A percentile compares a stretch with the other conserved stretches of the same genome.
phyloP scores from a whole-genome alignment of 2,797 vertebrate genomes.

The Danio choprae region DNA sequence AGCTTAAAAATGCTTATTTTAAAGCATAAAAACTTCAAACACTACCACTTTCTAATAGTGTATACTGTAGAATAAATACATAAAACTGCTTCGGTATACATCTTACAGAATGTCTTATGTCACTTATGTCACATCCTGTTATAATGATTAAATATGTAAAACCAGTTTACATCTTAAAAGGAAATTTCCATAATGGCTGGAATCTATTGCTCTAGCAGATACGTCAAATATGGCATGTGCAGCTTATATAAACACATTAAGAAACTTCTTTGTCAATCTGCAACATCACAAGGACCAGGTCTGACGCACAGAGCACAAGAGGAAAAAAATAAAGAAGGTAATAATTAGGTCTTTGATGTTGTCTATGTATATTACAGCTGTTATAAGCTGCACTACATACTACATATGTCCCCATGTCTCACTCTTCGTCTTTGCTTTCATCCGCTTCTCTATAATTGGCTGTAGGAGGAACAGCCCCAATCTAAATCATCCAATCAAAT shows the following conservation, averaged over 20 bases:
- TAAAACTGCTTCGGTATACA: background rate
- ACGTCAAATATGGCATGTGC: background rate
- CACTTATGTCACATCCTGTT: background rate
- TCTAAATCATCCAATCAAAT: constrained; percentile 32
- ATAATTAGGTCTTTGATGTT: constrained; percentile 27
- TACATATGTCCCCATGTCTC: constrained; percentile 41
- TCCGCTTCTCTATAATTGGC: constrained; percentile 39
- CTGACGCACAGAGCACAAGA: constrained; percentile 9
- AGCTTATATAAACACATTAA: constrained; percentile 9
- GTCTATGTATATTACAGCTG: constrained; percentile 12
- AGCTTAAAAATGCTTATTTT: background rate
- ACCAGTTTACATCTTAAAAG: background rate
- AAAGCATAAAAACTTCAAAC: background rate
- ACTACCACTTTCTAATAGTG: background rate
- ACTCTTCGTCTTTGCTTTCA: constrained; percentile 39
- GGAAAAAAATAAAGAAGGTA: background rate
- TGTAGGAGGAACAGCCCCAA: background rate
- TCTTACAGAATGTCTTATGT: background rate
- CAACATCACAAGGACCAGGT: background rate
- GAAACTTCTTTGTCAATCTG: background rate
- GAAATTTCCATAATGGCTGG: background rate
- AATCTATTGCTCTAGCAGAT: background rate
- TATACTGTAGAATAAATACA: background rate
- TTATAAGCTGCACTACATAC: constrained; percentile 1
- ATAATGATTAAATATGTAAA: background rate